These are phyloP conservation scores for Onychostoma macrolepis DNA, from an alignment of 2,113 vertebrate species.

Conservation along the genomic window DNA sequence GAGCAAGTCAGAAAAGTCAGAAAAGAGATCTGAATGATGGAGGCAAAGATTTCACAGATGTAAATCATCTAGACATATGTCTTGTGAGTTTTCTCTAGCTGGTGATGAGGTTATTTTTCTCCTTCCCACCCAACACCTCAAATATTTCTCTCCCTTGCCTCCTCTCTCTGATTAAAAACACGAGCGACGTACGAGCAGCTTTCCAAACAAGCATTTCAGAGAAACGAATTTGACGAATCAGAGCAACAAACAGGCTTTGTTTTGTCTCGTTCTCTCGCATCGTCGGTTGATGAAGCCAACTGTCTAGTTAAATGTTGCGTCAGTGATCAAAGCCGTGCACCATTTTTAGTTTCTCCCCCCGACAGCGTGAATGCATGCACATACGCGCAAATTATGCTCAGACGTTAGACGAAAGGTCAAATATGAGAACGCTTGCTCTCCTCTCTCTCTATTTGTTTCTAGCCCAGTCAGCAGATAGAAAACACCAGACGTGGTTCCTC, in stretches of 20 bases:
- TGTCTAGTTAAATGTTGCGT: slow-evolving; percentile 72
- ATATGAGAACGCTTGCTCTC: slow-evolving; percentile 3
- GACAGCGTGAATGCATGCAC: background rate
- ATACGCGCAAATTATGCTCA: slow-evolving; percentile 6
- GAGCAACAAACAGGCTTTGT: background rate
- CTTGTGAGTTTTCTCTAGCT: slow-evolving; percentile 4
- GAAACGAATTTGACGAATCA: background rate
- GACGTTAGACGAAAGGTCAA: slow-evolving; percentile 57
- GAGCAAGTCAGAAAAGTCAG: slow-evolving; percentile 18
- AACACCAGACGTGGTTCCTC: slow-evolving; percentile 28
- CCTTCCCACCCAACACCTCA: background rate
- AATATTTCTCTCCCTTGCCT: background rate
- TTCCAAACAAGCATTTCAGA: slow-evolving; percentile 65
- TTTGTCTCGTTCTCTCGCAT: slow-evolving; percentile 64
- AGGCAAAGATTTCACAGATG: slow-evolving; percentile 16
- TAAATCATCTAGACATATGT: slow-evolving; percentile 36
- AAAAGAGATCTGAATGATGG: slow-evolving; percentile 25
- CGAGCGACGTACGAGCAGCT: slow-evolving; percentile 69
- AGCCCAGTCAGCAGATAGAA: slow-evolving; percentile 52
- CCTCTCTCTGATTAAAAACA: slow-evolving; percentile 76
- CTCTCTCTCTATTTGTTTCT: slow-evolving; percentile 1
- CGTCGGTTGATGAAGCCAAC: slow-evolving; percentile 62
- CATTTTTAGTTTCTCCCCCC: background rate
- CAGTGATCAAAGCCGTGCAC: slow-evolving; percentile 62
- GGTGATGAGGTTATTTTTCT: slow-evolving; percentile 17